phyloP scores from a whole-genome alignment of 1,140 invertebrate genomes.

The Brachystomella parvula region DNA sequence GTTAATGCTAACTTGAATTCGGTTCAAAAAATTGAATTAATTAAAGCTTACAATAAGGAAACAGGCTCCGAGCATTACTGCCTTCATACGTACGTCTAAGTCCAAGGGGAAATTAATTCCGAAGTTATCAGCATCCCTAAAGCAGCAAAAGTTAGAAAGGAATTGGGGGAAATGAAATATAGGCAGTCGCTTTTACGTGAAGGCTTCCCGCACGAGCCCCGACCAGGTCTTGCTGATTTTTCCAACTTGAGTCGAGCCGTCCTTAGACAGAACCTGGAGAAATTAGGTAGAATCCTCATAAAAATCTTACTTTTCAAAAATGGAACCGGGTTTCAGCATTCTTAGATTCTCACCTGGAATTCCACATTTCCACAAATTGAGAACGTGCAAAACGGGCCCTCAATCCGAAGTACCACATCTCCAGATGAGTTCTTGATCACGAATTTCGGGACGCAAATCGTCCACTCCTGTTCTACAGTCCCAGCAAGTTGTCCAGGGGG shows the following conservation, averaged over 20 bases:
- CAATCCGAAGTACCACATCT: conserved; percentile 67
- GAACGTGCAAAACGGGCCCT: conserved; percentile 73
- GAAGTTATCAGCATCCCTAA: conserved; percentile 61
- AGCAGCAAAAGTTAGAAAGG: not conserved
- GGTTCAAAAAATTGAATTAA: not conserved
- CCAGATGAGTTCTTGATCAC: conserved; percentile 67
- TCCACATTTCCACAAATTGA: conserved; percentile 71
- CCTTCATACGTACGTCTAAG: conserved; percentile 72
- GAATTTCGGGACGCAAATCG: conserved; percentile 65
- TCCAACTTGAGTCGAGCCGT: conserved; percentile 58
- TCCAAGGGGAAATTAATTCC: conserved; percentile 70
- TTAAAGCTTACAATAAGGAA: conserved; percentile 27
- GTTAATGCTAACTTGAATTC: not conserved
- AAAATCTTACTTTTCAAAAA: not conserved
- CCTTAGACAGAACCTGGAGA: conserved; percentile 54
- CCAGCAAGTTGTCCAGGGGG: conserved; percentile 46
- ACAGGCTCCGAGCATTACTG: conserved; percentile 55
- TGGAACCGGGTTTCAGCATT: not conserved
- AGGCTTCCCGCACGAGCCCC: conserved; percentile 58
- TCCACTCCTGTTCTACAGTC: conserved; percentile 76
- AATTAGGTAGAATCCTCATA: not conserved
- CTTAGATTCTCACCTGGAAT: conserved; percentile 49
- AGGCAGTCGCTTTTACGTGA: conserved; percentile 53
- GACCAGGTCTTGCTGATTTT: conserved; percentile 70
- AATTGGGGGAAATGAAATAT: not conserved